These are phyloP conservation scores for Panagrolaimus sp. DNA, from an alignment of 1,140 invertebrate species.

Conservation along the genomic window DNA sequence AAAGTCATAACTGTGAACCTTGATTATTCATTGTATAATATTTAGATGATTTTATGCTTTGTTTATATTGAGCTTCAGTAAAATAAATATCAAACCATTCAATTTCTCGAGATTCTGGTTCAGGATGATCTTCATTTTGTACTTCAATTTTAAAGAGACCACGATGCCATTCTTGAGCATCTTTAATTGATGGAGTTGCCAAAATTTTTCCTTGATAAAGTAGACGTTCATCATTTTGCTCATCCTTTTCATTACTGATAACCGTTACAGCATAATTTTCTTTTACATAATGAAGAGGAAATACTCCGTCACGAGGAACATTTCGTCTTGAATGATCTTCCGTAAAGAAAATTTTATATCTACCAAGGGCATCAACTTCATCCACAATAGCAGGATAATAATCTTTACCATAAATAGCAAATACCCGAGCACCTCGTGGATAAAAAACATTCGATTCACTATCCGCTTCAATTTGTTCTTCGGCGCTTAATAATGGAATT, in stretches of 20 bases:
- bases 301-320: conserved; percentile 39
- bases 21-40: background rate
- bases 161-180: conserved; percentile 41
- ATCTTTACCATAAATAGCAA: conserved; percentile 38
- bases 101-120: conserved; percentile 8
- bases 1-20: background rate
- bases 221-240: conserved; percentile 26
- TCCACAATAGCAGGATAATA: conserved; percentile 52
- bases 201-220: conserved; percentile 23
- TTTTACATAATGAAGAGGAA: conserved; percentile 36
- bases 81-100: background rate
- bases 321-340: conserved; percentile 39
- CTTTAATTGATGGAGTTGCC: conserved; percentile 28
- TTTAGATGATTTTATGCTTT: background rate
- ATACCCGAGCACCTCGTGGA: conserved; percentile 40
- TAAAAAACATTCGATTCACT: too few relatives aligned
- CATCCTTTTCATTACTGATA: conserved; percentile 19
- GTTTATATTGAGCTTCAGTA: background rate
- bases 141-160: conserved; percentile 27
- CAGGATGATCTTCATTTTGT: conserved; percentile 8
- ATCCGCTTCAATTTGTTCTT: too few relatives aligned
- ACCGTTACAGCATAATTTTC: conserved; percentile 23
- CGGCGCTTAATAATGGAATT: too few relatives aligned
- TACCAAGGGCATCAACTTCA: conserved; percentile 47
- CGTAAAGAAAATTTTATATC: conserved; percentile 46